Base-by-base conservation (phyloP, 2,113 vertebrate genomes). In the Rhinogobius similis region DNA sequence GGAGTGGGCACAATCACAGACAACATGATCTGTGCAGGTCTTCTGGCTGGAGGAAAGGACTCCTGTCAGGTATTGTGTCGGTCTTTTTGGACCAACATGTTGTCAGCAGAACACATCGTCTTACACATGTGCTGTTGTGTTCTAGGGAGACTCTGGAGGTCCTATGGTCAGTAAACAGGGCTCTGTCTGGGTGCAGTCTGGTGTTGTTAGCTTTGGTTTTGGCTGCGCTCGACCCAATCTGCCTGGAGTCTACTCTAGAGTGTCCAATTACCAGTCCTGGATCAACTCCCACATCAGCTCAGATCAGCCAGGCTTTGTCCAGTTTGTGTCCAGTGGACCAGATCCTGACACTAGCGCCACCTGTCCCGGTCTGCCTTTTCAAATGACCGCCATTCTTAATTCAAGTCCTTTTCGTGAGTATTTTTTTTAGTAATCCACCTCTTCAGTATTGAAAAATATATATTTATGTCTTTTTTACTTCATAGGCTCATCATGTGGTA, bases 141-240 rank as follows among this genome's bases (percentile, higher is more conserved):
- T 56, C 70, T 65, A 95, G 94, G 94, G 94, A 41, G 93, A 96
- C 38, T 95, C 94, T 39, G 93, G 94, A 18, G 93, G 95, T 65
- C 93, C 94, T 23, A 62, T 96, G 66, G 93, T 94, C 77, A 87
- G 85, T 76, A 82, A 79, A 76, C 88, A 92, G 77, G 85, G 86
- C 71, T 90, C 74, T 79, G 7, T 10, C 39, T 95, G 94, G 94
- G 89, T 94, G 73, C 92, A 93, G 67, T 90, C 86, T 73, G 94
- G 93, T 71, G 89, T 94, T 67, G 93, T 95, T 65, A 96, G 93
- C 90, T 94, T 92, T 90, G 92, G 94, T 78, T 81, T 91, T 1
- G 88, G 94, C 70, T 94, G 94, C 80, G 93, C 88, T 56, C 90
- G 86, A 76, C 92, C 92, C 65, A 93, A 94, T 64, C 91, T 93